Evolutionary conservation across 2,113 vertebrate species (phyloP), one percentile per base, ranked within the genome.

Genomic region (Xiphophorus maculatus): DNA sequence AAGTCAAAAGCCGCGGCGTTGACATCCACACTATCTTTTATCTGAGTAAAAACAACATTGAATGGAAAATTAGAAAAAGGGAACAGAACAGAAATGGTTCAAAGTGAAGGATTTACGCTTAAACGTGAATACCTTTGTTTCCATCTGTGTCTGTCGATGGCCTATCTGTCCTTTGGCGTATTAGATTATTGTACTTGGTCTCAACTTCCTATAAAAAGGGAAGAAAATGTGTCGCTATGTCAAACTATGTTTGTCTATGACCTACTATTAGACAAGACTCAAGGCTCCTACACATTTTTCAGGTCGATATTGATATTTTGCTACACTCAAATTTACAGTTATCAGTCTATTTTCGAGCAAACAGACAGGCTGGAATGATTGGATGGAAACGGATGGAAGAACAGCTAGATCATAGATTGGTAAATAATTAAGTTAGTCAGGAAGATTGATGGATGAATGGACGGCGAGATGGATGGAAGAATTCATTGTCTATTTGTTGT

Each of bases 161-260:
- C 84, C 93, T 95, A 85, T 94, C 92, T 86, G 96, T 94, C 94
- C 95, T 96, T 94, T 96, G 96, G 90, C 94, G 95, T 85, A 96
- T 94, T 80, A 95, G 80, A 92, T 85, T 93, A 86, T 95, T 93
- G 82, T 98, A 98, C 91, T 95, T 96, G 84, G 95, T 95, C 88
- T 99, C 97, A 37, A 98, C 93, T 83, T 97, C 97, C 97, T 98
- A 91, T 58, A 12, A 19, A 22, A 58, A 17, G 54, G 32, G 11
- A 30, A 88, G 85, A 48, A 69, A 28, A 82, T 1, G 63, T 15
- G 44, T 8, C 6, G 62, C 74, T 19, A 80, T 48, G 44, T 28
- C 44, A 37, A 6, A 10, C 28, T n/a, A 63, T 28, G 44, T 54
- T 74, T 69, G 30, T 19, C 12, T 17, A 32, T 63, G 19, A 33